Percentiles rank a stretch among this genome's conserved stretches.
Conservation (phyloP, 2,113 vertebrate species). For the Sterrhoptilus dennistouni region DNA sequence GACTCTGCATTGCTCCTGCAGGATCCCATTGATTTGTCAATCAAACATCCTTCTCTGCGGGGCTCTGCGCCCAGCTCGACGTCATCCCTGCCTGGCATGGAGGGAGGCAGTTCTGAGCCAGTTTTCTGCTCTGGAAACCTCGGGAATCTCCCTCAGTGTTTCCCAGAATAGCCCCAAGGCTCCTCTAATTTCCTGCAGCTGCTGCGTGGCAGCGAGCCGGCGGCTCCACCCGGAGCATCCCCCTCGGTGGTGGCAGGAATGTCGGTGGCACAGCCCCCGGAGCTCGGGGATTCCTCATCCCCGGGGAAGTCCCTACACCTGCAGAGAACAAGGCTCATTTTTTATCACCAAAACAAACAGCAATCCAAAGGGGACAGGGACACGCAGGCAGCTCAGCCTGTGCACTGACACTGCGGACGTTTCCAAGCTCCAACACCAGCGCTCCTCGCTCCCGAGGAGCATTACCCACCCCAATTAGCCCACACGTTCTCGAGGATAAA, state of each 20-base stretch:
- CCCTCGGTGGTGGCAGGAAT: background rate
- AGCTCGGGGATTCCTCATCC: background rate
- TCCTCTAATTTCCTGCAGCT: conserved; percentile 42
- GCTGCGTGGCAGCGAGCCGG: background rate
- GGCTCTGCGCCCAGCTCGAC: background rate
- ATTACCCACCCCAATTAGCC: background rate
- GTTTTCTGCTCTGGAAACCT: conserved; percentile 25
- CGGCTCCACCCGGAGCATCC: background rate
- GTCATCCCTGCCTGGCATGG: background rate
- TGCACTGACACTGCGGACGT: fast-evolving
- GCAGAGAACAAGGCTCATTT: background rate
- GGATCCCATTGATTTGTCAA: background rate
- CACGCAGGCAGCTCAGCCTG: background rate
- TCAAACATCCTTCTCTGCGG: background rate
- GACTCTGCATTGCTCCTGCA: fast-evolving
- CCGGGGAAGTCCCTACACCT: background rate
- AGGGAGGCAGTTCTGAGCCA: conserved; percentile 13
- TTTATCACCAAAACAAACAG: background rate
- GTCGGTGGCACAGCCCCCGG: background rate
- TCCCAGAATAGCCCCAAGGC: conserved; percentile 34
- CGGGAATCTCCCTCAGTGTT: conserved; percentile 46
- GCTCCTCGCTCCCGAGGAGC: background rate
- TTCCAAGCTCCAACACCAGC: background rate
- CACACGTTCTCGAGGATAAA: background rate
- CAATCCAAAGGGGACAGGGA: background rate